Evolutionary conservation across 2,113 vertebrate genomes (phyloP).

Genomic region (Myotis lucifugus): DNA sequence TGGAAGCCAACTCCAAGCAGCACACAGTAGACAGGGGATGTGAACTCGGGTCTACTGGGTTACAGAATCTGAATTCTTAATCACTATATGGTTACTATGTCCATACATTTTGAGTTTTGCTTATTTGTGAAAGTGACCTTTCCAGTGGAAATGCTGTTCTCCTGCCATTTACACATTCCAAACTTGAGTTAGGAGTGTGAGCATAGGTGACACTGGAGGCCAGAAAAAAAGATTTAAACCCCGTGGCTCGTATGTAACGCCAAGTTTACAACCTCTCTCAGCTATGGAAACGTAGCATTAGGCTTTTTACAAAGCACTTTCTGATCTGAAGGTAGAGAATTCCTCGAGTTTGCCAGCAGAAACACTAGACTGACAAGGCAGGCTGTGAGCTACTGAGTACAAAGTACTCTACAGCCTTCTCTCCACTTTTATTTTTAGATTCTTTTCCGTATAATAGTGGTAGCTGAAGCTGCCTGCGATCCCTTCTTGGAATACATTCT

Average conservation of each 20-base stretch:
- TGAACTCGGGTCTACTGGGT: background rate
- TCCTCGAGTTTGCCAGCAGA: constrained; percentile 55
- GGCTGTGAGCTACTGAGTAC: constrained; percentile 2
- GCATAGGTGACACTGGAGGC: background rate
- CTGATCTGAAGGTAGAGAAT: constrained; percentile 14
- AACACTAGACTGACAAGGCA: constrained; percentile 38
- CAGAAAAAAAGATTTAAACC: background rate
- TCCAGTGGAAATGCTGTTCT: constrained; percentile 29
- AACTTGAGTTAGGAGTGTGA: constrained; percentile 26
- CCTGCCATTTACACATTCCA: constrained; percentile 42
- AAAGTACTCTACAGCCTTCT: constrained; percentile 52
- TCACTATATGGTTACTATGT: background rate
- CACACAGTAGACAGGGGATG: background rate
- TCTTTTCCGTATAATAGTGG: constrained; percentile 25
- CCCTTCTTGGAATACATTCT: constrained; percentile 59
- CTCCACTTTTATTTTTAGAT: constrained; percentile 65
- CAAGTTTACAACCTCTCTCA: constrained; percentile 41
- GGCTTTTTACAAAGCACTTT: constrained; percentile 55
- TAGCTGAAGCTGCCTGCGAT: constrained; percentile 57
- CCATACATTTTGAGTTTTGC: background rate
- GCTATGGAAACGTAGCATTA: constrained; percentile 51
- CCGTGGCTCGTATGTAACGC: background rate
- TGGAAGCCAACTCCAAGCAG: background rate
- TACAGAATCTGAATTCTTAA: constrained; percentile 28
- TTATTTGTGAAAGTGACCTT: constrained; percentile 24